A percentile compares a stretch with the other conserved stretches of the same genome.
phyloP scores from a whole-genome alignment of 1,140 invertebrate genomes.

The Caerostris extrusa region DNA sequence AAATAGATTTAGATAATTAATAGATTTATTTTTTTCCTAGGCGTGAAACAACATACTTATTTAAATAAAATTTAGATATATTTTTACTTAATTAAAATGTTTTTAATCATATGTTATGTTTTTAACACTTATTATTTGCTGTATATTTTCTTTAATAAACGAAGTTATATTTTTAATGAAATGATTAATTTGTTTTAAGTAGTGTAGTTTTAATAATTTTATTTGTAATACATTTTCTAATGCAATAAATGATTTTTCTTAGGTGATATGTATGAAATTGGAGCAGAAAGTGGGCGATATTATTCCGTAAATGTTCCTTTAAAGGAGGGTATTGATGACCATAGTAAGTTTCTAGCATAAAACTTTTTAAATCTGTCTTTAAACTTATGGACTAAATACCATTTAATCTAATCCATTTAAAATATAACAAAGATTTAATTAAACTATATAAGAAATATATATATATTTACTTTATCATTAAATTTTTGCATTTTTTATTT shows the following conservation, averaged over 20 bases:
- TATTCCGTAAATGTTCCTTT: slow-evolving; percentile 98
- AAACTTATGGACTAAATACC: neutral
- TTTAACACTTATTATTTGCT: too few relatives aligned
- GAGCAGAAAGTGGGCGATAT: slow-evolving; percentile 94
- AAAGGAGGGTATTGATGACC: slow-evolving; percentile 97
- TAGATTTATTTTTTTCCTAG: too few relatives aligned
- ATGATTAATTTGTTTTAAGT: neutral
- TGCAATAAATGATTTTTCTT: slow-evolving; percentile 69
- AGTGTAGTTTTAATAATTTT: neutral
- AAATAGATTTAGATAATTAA: too few relatives aligned
- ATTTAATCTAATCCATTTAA: too few relatives aligned
- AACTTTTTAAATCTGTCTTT: neutral
- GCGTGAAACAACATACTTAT: too few relatives aligned
- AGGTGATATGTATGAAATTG: slow-evolving; percentile 98
- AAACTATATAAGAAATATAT: too few relatives aligned
- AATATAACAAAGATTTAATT: too few relatives aligned
- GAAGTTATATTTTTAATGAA: neutral
- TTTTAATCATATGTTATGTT: too few relatives aligned
- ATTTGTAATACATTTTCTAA: neutral
- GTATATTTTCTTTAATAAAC: too few relatives aligned
- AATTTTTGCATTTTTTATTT: neutral
- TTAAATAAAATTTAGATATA: too few relatives aligned
- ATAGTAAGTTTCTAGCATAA: slow-evolving; percentile 83
- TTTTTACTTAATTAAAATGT: too few relatives aligned
- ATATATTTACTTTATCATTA: too few relatives aligned